These are phyloP conservation scores for Myotis vivesi DNA, from an alignment of 2,797 vertebrate species.

Conservation along the genomic window DNA sequence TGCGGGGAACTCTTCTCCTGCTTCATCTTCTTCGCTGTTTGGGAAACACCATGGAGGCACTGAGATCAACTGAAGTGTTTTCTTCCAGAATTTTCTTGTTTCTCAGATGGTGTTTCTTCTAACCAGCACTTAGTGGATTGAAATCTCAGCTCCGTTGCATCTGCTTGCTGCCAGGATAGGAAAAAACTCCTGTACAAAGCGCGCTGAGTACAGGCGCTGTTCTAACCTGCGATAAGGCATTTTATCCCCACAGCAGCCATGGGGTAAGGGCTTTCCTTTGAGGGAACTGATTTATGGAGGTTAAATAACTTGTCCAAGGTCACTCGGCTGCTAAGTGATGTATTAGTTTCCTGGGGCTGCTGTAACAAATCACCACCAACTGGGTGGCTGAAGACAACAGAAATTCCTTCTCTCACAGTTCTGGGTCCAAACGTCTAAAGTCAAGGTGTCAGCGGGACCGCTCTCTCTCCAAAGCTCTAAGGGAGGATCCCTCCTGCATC, in stretches of 20 bases:
- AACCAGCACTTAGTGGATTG: not conserved
- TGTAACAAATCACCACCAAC: not conserved
- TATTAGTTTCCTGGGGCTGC: not conserved
- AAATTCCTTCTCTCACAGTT: not conserved
- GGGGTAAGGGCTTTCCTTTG: not conserved
- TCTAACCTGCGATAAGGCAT: not conserved
- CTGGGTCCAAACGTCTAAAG: not conserved
- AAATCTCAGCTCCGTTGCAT: not conserved
- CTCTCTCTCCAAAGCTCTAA: not conserved
- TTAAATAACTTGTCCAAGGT: not conserved
- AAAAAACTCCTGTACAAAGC: not conserved
- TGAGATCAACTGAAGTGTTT: not conserved
- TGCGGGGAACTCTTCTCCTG: not conserved
- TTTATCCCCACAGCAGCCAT: not conserved
- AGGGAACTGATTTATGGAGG: not conserved
- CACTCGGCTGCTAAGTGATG: not conserved
- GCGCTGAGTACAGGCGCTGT: not conserved
- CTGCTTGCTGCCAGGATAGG: not conserved
- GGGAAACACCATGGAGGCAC: not conserved
- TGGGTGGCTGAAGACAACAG: not conserved
- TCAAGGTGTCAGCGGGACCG: not conserved
- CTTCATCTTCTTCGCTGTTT: not conserved
- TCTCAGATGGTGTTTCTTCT: not conserved
- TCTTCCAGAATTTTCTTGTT: not conserved
- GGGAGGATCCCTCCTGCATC: not conserved